phyloP scores from a whole-genome alignment of 1,140 invertebrate genomes.

The Neomicropteryx cornuta region DNA sequence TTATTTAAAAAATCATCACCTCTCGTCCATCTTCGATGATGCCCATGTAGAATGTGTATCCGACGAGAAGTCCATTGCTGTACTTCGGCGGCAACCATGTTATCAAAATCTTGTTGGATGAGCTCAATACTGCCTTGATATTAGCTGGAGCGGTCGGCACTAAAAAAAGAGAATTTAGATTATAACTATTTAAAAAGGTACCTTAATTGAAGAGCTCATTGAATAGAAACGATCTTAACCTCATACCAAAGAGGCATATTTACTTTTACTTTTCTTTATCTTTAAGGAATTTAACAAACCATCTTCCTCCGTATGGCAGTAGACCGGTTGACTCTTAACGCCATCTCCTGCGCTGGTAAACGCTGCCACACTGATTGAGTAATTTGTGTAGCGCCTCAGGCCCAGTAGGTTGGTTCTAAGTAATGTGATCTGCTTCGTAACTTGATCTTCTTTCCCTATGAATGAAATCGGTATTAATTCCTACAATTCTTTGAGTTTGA shows the following conservation, averaged over 20 bases:
- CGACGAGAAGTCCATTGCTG: conserved; percentile 64
- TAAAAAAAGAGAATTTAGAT: conserved; percentile 26
- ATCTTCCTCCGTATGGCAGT: conserved; percentile 85
- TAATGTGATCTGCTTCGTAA: conserved; percentile 57
- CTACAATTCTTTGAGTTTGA: too few relatives aligned
- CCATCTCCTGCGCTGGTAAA: conserved; percentile 85
- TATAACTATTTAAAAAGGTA: conserved; percentile 7
- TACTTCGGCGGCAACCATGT: conserved; percentile 73
- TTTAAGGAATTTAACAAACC: conserved; percentile 37
- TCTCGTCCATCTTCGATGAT: conserved; percentile 61
- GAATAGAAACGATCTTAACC: too few relatives aligned
- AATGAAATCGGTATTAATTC: too few relatives aligned
- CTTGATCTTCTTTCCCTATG: conserved; percentile 45
- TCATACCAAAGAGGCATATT: too few relatives aligned
- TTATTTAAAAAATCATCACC: too few relatives aligned
- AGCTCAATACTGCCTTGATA: conserved; percentile 80
- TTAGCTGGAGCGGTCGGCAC: conserved; percentile 76
- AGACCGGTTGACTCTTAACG: conserved; percentile 67
- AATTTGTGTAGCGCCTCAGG: conserved; percentile 81
- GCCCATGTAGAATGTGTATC: conserved; percentile 74
- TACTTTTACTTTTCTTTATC: background rate
- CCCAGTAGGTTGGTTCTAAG: conserved; percentile 53
- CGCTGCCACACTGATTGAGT: conserved; percentile 79
- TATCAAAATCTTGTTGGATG: conserved; percentile 72
- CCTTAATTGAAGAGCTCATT: background rate